Evolutionary conservation across 92 coral and sea anemone species (phyloP).

Genomic region (Zoanthus solanderi): DNA sequence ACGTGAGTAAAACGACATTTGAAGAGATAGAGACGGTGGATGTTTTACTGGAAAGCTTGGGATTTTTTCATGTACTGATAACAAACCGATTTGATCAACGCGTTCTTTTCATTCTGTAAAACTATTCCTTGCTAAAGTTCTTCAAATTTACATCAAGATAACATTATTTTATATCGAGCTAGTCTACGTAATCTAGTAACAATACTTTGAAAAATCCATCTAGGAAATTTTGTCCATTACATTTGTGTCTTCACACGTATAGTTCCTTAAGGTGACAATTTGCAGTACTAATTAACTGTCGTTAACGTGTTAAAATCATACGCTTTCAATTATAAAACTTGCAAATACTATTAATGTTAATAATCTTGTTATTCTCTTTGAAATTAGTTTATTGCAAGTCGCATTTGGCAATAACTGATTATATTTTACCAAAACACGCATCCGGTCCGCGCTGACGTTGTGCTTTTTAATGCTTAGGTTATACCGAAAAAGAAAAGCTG

Average conservation of each 20-base stretch:
- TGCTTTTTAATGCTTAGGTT: neutral
- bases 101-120: neutral
- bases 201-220: neutral
- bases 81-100: neutral
- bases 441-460: neutral
- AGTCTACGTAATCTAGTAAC: too few species aligned
- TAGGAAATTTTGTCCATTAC: neutral
- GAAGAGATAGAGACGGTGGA: neutral
- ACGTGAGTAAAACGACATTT: neutral
- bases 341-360: neutral
- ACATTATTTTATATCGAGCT: too few species aligned
- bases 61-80: neutral
- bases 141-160: too few species aligned
- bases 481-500: too few species aligned
- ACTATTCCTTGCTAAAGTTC: too few species aligned
- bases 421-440: neutral
- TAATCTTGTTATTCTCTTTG: neutral
- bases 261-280: neutral
- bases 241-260: neutral
- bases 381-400: neutral
- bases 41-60: neutral
- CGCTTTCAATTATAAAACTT: neutral
- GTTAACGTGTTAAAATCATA: neutral
- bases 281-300: constrained; percentile 28
- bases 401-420: neutral